Evolutionary conservation across 2,113 vertebrate species (phyloP), one percentile per base, ranked within the genome.

Genomic region (Atrichornis clamosus): DNA sequence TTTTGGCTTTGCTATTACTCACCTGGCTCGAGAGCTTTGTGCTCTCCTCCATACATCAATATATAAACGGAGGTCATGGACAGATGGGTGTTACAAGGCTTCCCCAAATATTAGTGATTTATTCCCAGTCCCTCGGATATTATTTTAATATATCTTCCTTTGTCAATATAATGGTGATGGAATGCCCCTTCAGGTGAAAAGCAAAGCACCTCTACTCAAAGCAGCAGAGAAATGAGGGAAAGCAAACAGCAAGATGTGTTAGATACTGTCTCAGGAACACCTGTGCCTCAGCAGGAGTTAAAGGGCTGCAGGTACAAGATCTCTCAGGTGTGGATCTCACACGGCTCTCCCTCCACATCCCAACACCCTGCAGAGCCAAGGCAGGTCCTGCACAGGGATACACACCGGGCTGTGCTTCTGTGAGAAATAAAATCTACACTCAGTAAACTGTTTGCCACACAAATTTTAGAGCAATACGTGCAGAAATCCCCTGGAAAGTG

Each of bases 141-240:
- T 68, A 95, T 95, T 95, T 92, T 72, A 92, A 96, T 97, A 91
- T 69, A 96, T 96, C 95, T 96, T 87, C 92, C 94, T 96, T 95
- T 97, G 95, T 95, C 96, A 96, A 96, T 96, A 89, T 95, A 96
- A 96, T 96, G 89, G 84, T 95, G 95, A 97, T 94, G 94, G 96
- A 97, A 96, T 91, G 93, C 74, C 89, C 95, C 96, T 96, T 46
- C 95, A 97, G 95, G 95, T 68, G 86, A 95, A 95, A 96, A 93
- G 77, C 75, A 87, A 82, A 92, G 58, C 76, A 55, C 39, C 52
- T 80, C 88, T 67, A 63, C 67, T 89, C 72, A 90, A 84, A 95
- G 86, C 2, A 90, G 86, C 52, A 47, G 44, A 77, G 80, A 93
- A 89, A 86, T 6, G 50, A 88, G 60, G 76, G 59, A 87, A 81